Evolutionary conservation across 2,888 invertebrate genomes (phyloP), one percentile per base, ranked within the genome.

Genomic region (Pristionchus arcanus): DNA sequence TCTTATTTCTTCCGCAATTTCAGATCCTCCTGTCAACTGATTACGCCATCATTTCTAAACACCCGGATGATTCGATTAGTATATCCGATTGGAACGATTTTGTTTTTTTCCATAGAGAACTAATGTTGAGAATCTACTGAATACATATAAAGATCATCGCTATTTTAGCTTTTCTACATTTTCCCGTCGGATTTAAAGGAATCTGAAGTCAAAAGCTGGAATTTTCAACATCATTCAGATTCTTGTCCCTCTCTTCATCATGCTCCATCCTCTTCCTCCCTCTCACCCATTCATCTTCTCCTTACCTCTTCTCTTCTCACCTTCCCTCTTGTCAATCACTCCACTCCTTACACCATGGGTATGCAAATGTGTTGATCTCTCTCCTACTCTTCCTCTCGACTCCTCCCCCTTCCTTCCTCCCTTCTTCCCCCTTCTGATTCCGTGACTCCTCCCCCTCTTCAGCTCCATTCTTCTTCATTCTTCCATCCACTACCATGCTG

Each of bases 401-500:
- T 63, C 87, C 31, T 68, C 68, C 68, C 42, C 66, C 31, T n/a
- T 66, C 86, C 86, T 68, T 66, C 68, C 28, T n/a, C n/a, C 34
- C 63, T 42, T 34, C 85, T 15, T 21, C 28, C 19, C 87, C 68
- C 74, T 55, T 88, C 87, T 88, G 53, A 53, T 59, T 74, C 55
- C 84, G 42, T 87, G 74, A 88, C 87, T 88, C 87, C 87, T 71
- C 87, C 87, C 87, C n/a, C 31, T 66, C 66, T n/a, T 9, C 86
- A 3, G 21, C 34, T 66, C 34, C 66, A 53, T 88, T 59, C 49
- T 34, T 83, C 81, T 55, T 31, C 49, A 11, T 81, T 28, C 25
- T 42, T 77, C 84, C 68, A 42, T 87, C 21, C 11, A 31, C 28
- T 15, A 63, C 63, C 55, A 90, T 92, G 92, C 89, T 92, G 59